Base-by-base conservation (phyloP, 2,797 vertebrate genomes). In the Mormyrus hasselquistii region DNA sequence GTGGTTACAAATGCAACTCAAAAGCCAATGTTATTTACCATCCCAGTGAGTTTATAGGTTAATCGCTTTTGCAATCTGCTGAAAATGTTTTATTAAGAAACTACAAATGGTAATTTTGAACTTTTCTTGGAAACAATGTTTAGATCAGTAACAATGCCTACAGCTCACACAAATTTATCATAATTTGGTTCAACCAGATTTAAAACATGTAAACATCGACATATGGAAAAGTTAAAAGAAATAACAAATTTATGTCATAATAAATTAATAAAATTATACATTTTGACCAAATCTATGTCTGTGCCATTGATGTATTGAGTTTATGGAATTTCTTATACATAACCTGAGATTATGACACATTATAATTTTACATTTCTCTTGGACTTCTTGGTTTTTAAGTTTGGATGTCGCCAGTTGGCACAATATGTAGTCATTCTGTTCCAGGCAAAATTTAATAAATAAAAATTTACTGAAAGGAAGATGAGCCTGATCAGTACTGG, bases 231-330 rank as follows among this genome's bases (percentile, higher is more conserved):
- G 41, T 82, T 47, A 44, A 47, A 82, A 82, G 76, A 82, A 34
- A 82, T 82, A 82, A 22, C 19, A 4, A 47, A 47, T 41, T 76
- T 7, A 38, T 76, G 69, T 82, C 76, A 82, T 44, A 82, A 47
- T 44, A 82, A 82, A 82, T 76, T n/a, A 82, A 82, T 82, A 82
- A 82, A 82, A 44, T 22, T 47, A 82, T 82, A 22, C 8, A n/a
- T 47, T 47, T 82, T 44, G 16, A 82, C 38, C 41, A 47, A 82
- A 82, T n/a, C 76, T 82, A 82, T 82, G 76, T 82, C 76, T 0
- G 19, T 82, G 76, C 76, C 19, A 47, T 82, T 82, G 76, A 82
- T 82, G n/a, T 82, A n/a, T n/a, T 82, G 76, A 82, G 38, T 22
- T 82, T 82, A 47, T 82, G 41, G 29, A 82, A 82, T 82, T 82